Conservation (phyloP, 2,113 vertebrate species). For the Raphicerus campestris region DNA sequence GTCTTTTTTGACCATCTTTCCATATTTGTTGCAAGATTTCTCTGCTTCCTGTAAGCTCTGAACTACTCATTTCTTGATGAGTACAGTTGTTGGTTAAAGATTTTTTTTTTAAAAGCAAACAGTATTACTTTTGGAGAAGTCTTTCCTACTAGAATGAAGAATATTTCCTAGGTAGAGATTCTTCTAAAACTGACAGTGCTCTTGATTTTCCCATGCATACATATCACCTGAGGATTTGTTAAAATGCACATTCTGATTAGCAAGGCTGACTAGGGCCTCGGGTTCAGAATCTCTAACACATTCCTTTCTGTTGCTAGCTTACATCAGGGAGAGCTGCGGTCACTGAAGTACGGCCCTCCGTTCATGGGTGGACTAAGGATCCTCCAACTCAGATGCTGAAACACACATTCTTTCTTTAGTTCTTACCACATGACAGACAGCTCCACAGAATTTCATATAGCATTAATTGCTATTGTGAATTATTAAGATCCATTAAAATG, state of each 20-base stretch:
- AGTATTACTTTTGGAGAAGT: background rate
- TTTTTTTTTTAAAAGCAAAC: background rate
- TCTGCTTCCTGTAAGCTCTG: background rate
- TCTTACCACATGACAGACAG: background rate
- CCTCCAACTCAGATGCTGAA: background rate
- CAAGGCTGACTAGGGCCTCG: background rate
- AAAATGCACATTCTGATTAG: background rate
- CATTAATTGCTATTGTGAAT: background rate
- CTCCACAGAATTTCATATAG: background rate
- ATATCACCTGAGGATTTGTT: background rate
- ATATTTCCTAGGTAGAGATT: background rate
- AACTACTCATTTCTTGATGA: background rate
- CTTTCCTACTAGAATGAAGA: background rate
- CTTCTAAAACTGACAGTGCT: slow-evolving; percentile 6
- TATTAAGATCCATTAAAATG: background rate
- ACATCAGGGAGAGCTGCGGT: background rate
- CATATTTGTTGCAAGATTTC: background rate
- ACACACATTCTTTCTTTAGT: background rate
- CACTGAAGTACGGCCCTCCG: background rate
- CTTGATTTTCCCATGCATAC: background rate
- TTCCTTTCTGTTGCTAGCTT: background rate
- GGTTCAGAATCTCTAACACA: background rate
- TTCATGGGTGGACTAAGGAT: background rate
- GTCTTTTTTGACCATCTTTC: background rate
- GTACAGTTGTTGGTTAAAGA: background rate